A percentile compares a stretch with the other conserved stretches of the same genome.
Evolutionary conservation across 2,797 vertebrate genomes (phyloP).

Genomic region (Pelochelys cantorii): DNA sequence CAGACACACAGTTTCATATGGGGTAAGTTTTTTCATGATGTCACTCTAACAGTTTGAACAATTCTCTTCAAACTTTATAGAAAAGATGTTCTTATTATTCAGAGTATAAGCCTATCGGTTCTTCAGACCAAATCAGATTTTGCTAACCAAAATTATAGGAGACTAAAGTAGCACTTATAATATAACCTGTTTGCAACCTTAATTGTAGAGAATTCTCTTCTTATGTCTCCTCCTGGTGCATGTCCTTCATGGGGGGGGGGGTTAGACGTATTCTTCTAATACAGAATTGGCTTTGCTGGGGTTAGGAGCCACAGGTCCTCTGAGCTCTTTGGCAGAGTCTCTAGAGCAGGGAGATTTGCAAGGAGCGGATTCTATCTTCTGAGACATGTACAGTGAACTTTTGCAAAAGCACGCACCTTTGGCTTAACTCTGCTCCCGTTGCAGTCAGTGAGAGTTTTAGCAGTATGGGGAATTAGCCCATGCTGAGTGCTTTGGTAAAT

Average conservation of each 20-base stretch:
- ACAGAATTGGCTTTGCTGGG: not conserved
- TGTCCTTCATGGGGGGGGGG: not conserved
- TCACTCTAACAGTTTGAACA: not conserved
- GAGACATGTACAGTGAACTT: not conserved
- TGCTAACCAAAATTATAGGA: not conserved
- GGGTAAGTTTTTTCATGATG: not conserved
- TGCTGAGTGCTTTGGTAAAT: not conserved
- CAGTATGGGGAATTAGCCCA: not conserved
- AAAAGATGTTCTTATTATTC: not conserved
- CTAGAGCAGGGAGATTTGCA: not conserved
- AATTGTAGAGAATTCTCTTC: not conserved
- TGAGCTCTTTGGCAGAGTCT: rapidly evolving
- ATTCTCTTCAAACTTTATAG: not conserved
- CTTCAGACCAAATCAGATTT: not conserved
- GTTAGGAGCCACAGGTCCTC: not conserved
- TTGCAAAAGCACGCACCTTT: not conserved
- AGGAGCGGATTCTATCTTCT: not conserved
- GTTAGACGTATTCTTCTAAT: not conserved
- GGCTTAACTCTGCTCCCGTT: not conserved
- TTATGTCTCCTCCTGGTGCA: not conserved
- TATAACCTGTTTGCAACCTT: not conserved
- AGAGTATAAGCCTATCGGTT: not conserved
- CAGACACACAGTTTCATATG: not conserved
- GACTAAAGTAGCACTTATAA: rapidly evolving
- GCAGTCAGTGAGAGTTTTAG: not conserved